Base-by-base conservation (phyloP, 2,888 invertebrate species). In the Apamea anceps region DNA sequence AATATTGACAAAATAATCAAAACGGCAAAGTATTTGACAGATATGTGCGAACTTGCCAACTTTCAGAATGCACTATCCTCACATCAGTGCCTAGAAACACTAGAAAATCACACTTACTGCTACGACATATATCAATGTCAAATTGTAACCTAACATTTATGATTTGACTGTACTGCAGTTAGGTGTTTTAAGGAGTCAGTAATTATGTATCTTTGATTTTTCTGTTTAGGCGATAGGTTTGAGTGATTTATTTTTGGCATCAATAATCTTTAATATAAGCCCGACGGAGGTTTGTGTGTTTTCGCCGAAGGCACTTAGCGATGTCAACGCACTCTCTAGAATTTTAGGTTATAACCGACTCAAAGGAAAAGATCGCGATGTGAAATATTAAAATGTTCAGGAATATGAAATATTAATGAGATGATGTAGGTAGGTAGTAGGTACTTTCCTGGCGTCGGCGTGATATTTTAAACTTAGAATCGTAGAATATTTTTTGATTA, bases 351-450 rank as follows among this genome's bases (percentile, higher is more conserved):
- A 75, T 60, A 51, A 51, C n/a, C 37, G 72, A 75, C 79, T 83
- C 84, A 18, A 28, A 66, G 84, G 75, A 79, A 75, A 51, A 51
- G 54, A 75, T 66, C 48, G 51, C 28, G 57, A 62, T 21, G 45
- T 60, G 8, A 75, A 79, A 79, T 86, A 84, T 79, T 75, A 79
- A 83, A 87, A 76, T 74, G n/a, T 76, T 79, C n/a, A 28, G 13
- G 45, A 71, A 79, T 71, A 71, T 79, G 63, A 84, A 71, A 72
- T 67, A 72, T 86, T 74, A 77, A 86, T 12, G 60, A 74, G 48
- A 68, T 62, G 21, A 57, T 48, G n/a, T 63, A 79, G 18, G n/a
- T 63, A 63, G 21, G 28, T 28, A 13, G 3, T 57, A 65, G n/a
- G n/a, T n/a, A n/a, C 65, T 45, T n/a, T 66, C 13, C 3, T 21